Percentiles rank a stretch among this genome's conserved stretches.
These are phyloP conservation scores for Simalia tracyae DNA, from an alignment of 2,797 vertebrate genomes.

Conservation along the genomic window DNA sequence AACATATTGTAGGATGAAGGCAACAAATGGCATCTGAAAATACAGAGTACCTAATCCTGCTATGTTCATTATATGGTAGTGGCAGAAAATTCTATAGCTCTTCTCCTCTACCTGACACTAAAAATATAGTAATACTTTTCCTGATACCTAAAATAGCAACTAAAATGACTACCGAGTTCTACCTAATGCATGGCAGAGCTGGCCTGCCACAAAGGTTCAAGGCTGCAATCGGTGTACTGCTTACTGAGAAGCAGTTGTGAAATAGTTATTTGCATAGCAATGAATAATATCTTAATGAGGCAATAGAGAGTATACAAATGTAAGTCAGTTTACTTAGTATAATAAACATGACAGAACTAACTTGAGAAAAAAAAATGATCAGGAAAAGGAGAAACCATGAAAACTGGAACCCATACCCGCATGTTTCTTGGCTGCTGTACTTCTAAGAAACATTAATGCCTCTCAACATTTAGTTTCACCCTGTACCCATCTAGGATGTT, in stretches of 20 bases:
- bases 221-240: background rate
- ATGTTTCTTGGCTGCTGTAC: constrained; percentile 51
- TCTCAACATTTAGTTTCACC: constrained; percentile 43
- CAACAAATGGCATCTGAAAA: background rate
- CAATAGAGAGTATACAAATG: background rate
- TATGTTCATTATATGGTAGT: background rate
- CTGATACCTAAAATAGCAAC: background rate
- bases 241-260: constrained; percentile 4
- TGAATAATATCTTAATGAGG: background rate
- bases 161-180: background rate
- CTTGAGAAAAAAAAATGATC: constrained; percentile 45
- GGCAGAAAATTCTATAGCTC: background rate
- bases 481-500: background rate
- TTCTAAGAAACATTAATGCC: constrained; percentile 50
- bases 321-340: constrained; percentile 43
- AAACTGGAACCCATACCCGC: constrained; percentile 38
- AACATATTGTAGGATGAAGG: background rate
- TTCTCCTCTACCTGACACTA: background rate
- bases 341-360: constrained; percentile 39
- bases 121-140: background rate
- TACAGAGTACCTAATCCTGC: background rate
- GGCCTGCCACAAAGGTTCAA: background rate
- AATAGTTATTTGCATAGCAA: background rate
- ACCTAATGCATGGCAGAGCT: background rate
- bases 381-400: constrained; percentile 52